These are phyloP conservation scores for Phylloscopus whistleri DNA, from an alignment of 2,113 vertebrate genomes.

Conservation along the genomic window DNA sequence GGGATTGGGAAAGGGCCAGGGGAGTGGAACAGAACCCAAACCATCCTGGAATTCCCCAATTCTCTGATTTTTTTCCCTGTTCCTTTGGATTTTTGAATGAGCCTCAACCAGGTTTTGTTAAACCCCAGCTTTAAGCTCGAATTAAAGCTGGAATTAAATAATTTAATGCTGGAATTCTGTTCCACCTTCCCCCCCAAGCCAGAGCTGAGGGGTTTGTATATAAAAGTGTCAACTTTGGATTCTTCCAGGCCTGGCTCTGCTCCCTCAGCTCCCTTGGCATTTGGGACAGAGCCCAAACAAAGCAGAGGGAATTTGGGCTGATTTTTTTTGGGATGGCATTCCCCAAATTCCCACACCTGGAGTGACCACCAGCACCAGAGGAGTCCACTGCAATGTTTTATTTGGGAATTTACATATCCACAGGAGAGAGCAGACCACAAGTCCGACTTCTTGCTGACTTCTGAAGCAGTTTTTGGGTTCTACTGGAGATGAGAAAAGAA, in stretches of 20 bases:
- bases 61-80: not conserved
- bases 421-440: slow-evolving; percentile 67
- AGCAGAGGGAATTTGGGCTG: not conserved
- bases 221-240: not conserved
- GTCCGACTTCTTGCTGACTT: slow-evolving; percentile 36
- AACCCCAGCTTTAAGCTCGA: fast-evolving
- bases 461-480: slow-evolving; percentile 53
- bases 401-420: slow-evolving; percentile 79
- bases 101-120: not conserved
- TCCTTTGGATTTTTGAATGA: fast-evolving
- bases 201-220: not conserved
- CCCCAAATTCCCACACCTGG: not conserved
- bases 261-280: not conserved
- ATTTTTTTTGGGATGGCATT: not conserved
- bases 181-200: not conserved
- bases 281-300: not conserved
- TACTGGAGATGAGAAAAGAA: slow-evolving; percentile 40
- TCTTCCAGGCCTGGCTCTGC: not conserved
- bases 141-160: not conserved
- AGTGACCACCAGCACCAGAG: not conserved
- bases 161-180: not conserved
- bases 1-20: not conserved
- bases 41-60: not conserved
- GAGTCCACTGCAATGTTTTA: slow-evolving; percentile 75
- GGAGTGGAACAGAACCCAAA: not conserved